Evolutionary conservation across 2,797 vertebrate species (phyloP).

Genomic region (Thaleichthys pacificus): DNA sequence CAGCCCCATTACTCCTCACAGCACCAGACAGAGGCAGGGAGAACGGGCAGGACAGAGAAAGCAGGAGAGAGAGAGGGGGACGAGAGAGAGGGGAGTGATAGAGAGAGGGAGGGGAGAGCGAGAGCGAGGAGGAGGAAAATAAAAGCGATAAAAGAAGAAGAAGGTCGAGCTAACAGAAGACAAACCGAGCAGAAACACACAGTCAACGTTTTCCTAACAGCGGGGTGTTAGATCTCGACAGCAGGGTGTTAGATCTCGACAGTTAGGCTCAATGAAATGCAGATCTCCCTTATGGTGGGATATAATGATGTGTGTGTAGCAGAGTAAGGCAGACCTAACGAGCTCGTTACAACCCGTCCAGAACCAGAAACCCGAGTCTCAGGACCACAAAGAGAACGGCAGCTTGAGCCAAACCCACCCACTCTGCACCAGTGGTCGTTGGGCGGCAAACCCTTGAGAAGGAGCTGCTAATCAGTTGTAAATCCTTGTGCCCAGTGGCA

Average conservation of each 20-base stretch:
- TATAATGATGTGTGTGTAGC: neutral
- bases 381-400: neutral
- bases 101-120: neutral
- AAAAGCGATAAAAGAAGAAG: neutral
- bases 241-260: neutral
- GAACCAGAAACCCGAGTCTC: neutral
- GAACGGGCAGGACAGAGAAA: neutral
- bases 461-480: too few relatives aligned
- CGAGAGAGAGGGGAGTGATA: neutral
- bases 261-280: neutral
- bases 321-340: neutral
- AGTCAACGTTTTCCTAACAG: constrained; percentile 1
- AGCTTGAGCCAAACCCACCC: too few relatives aligned
- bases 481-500: too few relatives aligned
- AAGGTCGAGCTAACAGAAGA: neutral
- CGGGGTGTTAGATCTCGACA: neutral
- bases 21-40: neutral
- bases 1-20: constrained; percentile 5
- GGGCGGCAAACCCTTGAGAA: too few relatives aligned
- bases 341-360: neutral
- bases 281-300: neutral
- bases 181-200: neutral
- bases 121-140: neutral
- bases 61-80: neutral
- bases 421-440: too few relatives aligned